A percentile compares a stretch with the other conserved stretches of the same genome.
Conservation (phyloP, 2,113 vertebrate genomes). For the Shinisaurus crocodilurus region DNA sequence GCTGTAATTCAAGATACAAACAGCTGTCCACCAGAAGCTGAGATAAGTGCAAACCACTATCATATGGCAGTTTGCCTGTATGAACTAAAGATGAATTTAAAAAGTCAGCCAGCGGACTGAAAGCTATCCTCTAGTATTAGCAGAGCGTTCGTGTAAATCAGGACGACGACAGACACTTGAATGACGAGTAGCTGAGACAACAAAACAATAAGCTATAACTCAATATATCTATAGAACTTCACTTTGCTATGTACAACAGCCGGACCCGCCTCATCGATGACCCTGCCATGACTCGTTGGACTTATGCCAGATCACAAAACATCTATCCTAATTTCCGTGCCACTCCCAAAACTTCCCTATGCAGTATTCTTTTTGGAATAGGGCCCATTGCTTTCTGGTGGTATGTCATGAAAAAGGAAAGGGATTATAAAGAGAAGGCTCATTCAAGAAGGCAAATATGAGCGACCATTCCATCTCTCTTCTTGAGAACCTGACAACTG, state of each 20-base stretch:
- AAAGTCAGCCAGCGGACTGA: conserved; percentile 1
- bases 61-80: not conserved
- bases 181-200: not conserved
- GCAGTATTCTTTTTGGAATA: too few species aligned
- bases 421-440: too few species aligned
- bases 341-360: too few species aligned
- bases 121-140: conserved; percentile 30
- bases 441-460: too few species aligned
- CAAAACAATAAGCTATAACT: conserved; percentile 9
- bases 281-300: too few species aligned
- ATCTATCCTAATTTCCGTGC: too few species aligned
- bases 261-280: too few species aligned
- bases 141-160: not conserved
- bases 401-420: too few species aligned
- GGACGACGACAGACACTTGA: not conserved
- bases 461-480: too few species aligned
- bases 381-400: too few species aligned
- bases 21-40: not conserved
- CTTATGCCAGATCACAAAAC: too few species aligned
- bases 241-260: not conserved
- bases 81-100: conserved; percentile 8
- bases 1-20: conserved; percentile 9
- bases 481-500: too few species aligned
- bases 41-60: conserved; percentile 9
- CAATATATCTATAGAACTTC: conserved; percentile 2